Conservation (phyloP, 2,113 vertebrate species). For the Hyaena hyaena region DNA sequence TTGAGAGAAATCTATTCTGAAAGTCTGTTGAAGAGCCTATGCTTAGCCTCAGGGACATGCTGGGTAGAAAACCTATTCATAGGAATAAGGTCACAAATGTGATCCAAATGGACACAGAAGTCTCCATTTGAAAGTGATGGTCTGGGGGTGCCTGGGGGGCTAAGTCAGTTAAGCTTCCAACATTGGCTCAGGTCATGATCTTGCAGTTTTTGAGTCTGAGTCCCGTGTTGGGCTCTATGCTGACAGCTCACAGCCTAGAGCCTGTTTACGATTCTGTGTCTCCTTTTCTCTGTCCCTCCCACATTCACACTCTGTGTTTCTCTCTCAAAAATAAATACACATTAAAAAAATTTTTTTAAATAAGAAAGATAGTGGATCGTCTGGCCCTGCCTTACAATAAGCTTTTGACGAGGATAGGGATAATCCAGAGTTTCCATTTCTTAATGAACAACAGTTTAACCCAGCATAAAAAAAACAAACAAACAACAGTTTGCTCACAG, state of each 20-base stretch:
- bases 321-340: too few relatives aligned
- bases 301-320: too few relatives aligned
- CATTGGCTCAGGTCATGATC: too few relatives aligned
- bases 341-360: too few relatives aligned
- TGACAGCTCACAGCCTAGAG: too few relatives aligned
- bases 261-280: too few relatives aligned
- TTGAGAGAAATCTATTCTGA: neutral
- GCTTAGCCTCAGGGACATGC: neutral
- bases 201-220: too few relatives aligned
- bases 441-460: neutral
- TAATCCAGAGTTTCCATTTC: neutral
- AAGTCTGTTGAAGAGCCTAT: neutral
- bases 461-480: neutral
- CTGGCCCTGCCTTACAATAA: neutral
- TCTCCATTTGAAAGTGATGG: neutral
- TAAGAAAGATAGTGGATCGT: neutral
- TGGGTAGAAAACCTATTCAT: neutral
- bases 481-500: neutral
- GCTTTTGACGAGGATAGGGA: neutral
- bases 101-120: neutral
- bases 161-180: too few relatives aligned
- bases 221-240: too few relatives aligned
- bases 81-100: neutral
- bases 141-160: too few relatives aligned
- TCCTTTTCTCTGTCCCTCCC: too few relatives aligned